phyloP scores from a whole-genome alignment of 2,113 vertebrate species.

The Synchiropus splendidus region DNA sequence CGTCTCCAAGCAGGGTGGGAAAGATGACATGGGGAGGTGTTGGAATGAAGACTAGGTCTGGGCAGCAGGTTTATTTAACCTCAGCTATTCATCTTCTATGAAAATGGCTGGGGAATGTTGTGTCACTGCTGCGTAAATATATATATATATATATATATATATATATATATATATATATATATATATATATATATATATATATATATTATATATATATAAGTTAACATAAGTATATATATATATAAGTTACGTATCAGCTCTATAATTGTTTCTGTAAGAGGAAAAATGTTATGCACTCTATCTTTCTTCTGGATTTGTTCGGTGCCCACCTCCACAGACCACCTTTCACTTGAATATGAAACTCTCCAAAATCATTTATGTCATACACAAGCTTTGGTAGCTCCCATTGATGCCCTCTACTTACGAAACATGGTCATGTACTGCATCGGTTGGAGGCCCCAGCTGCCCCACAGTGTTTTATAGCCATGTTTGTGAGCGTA shows the following conservation, averaged over 20 bases:
- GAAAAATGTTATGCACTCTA: no score
- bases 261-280: not conserved
- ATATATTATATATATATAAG: not conserved
- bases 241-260: not conserved
- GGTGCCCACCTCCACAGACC: no score
- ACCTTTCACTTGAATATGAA: no score
- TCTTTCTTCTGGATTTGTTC: no score
- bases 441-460: slow-evolving; percentile 59
- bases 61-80: slow-evolving; percentile 46
- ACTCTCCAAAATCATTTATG: no score
- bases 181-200: not conserved
- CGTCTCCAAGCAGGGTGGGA: slow-evolving; percentile 33
- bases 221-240: no score
- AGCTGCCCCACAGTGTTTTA: slow-evolving; percentile 63
- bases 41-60: slow-evolving; percentile 39
- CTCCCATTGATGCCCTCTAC: no score
- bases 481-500: slow-evolving; percentile 49
- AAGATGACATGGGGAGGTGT: slow-evolving; percentile 42
- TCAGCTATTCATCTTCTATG: slow-evolving; percentile 32
- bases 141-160: not conserved
- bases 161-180: not conserved
- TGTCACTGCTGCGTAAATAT: slow-evolving; percentile 3
- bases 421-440: slow-evolving; percentile 71
- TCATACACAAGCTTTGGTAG: no score
- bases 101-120: slow-evolving; percentile 8